Percentiles rank a stretch among this genome's conserved stretches.
phyloP scores from a whole-genome alignment of 2,888 invertebrate species.

The Melinaea menophilus region DNA sequence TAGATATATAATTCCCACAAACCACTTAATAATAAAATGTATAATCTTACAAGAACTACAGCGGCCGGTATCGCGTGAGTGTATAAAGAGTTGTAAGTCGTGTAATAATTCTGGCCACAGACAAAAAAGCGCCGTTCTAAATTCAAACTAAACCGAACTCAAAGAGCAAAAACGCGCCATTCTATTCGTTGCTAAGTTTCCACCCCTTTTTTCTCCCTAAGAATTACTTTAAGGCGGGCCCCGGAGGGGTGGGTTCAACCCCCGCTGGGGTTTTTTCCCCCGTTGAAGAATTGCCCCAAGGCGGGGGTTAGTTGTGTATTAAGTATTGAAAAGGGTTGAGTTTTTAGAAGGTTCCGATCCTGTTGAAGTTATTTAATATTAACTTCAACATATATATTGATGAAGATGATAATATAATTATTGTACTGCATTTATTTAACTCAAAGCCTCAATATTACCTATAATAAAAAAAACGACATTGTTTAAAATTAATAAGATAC shows the following conservation, averaged over 20 bases:
- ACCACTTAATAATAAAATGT: no score
- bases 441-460: no score
- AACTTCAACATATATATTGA: no score
- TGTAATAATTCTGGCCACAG: conserved; percentile 10
- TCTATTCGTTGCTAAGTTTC: conserved; percentile 71
- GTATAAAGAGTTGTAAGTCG: background rate
- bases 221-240: conserved; percentile 73
- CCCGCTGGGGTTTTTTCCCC: conserved; percentile 68
- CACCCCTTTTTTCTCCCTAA: conserved; percentile 76
- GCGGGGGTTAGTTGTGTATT: conserved; percentile 65
- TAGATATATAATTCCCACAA: no score
- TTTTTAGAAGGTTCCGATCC: conserved; percentile 49
- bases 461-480: no score
- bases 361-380: conserved; percentile 18
- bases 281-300: conserved; percentile 77
- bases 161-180: conserved; percentile 55
- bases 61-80: no score
- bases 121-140: conserved; percentile 24
- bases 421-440: no score
- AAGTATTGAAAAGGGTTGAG: conserved; percentile 72
- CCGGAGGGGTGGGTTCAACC: conserved; percentile 42
- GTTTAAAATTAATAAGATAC: no score
- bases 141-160: conserved; percentile 33
- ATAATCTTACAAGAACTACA: no score
- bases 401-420: no score